Evolutionary conservation across 2,113 vertebrate species (phyloP).

Genomic region (Semicossyphus pulcher): DNA sequence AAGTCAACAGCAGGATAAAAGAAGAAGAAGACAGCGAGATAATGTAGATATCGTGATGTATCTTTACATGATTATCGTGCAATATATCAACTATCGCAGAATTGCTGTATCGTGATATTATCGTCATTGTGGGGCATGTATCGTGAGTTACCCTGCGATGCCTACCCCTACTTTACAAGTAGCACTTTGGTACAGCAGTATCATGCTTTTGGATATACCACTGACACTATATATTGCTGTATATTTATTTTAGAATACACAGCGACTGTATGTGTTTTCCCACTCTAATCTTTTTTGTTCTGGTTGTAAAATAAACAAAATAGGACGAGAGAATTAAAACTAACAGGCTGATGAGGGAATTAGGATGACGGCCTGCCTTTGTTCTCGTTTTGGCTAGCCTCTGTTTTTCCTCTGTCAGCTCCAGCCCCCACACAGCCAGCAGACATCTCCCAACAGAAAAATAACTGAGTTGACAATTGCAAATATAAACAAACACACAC

Average conservation of each 20-base stretch:
- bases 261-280: not conserved
- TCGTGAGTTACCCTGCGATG: no score
- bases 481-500: slow-evolving; percentile 25
- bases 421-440: slow-evolving; percentile 35
- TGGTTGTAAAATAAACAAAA: not conserved
- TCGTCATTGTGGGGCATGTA: no score
- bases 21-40: no score
- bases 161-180: no score
- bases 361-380: slow-evolving; percentile 34
- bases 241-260: not conserved
- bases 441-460: slow-evolving; percentile 34
- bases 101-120: no score
- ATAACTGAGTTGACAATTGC: slow-evolving; percentile 27
- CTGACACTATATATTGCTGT: not conserved
- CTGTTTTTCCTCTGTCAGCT: slow-evolving; percentile 9
- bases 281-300: not conserved
- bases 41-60: no score
- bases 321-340: not conserved
- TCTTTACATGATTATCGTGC: no score
- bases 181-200: not conserved
- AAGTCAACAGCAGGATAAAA: no score
- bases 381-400: slow-evolving; percentile 38
- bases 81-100: no score
- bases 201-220: no score
- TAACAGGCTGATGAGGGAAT: slow-evolving; percentile 9